Evolutionary conservation across 2,797 vertebrate species (phyloP), one percentile per base, ranked within the genome.

Genomic region (Macropus fuliginosus): DNA sequence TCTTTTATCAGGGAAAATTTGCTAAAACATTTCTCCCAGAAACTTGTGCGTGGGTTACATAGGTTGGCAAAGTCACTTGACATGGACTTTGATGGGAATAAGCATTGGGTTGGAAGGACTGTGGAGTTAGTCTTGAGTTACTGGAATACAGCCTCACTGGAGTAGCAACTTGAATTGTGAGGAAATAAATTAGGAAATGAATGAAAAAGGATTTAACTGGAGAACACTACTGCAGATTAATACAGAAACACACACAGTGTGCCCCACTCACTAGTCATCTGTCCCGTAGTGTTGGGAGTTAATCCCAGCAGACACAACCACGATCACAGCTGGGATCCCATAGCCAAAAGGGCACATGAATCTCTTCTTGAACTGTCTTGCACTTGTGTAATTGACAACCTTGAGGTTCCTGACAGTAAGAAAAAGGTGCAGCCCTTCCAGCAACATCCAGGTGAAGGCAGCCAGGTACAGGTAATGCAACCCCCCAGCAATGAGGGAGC

Each of bases 391-490:
- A 98, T 99, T 98, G 93, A 99, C 98, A 96, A 98, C 98, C 92
- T 98, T 97, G 95, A 99, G 99, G 89, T 98, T 99, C 66, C 98
- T 97, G 91, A 99, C 98, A 0, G 98, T 98, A 95, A 99, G 97
- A 97, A 98, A 96, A 91, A 99, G 99, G 92, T 99, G 98, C 0
- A 99, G 21, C 0, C 98, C 99, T 97, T 99, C 99, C n/a, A 99
- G 98, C 56, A 98, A 89, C 99, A 99, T 99, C 99, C 99, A 99
- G 97, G 98, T 95, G 97, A 99, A 99, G 94, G 98, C 95, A 1
- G 98, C 98, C 94, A 99, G 54, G 55, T 99, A 98, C 54, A 99
- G 96, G 96, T 99, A 99, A 92, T 99, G 99, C 56, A 99, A 97
- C 1, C 98, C 16, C 0, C 98, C 99, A 0, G 99, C 98, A 0